Percentiles rank a stretch among this genome's conserved stretches.
phyloP scores from a whole-genome alignment of 2,888 invertebrate genomes.

The Ophonus ardosiacus region DNA sequence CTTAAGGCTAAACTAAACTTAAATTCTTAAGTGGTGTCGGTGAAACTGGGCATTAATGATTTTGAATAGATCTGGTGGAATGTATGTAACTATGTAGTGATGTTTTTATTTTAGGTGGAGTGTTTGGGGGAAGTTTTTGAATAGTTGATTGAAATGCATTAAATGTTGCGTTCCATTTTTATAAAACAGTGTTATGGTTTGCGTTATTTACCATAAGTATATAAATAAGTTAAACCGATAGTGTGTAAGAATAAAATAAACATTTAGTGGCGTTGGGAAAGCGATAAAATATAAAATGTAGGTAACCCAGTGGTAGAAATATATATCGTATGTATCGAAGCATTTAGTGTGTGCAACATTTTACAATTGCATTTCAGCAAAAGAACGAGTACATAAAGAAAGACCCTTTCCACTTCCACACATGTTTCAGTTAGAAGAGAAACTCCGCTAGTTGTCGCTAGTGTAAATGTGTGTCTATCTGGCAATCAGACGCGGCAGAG shows the following conservation, averaged over 20 bases:
- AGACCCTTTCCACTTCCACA: not conserved
- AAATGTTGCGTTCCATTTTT: not conserved
- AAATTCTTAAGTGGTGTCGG: too few species aligned
- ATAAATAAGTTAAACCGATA: not conserved
- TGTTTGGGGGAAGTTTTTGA: too few species aligned
- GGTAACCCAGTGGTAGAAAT: constrained; percentile 22
- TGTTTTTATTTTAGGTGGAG: too few species aligned
- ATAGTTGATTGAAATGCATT: too few species aligned
- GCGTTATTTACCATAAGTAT: too few species aligned
- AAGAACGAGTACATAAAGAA: constrained; percentile 33
- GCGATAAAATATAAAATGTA: constrained; percentile 36
- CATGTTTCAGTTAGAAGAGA: constrained; percentile 44
- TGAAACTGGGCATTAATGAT: too few species aligned
- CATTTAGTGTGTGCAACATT: constrained; percentile 27
- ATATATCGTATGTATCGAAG: constrained; percentile 15
- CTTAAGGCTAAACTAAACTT: too few species aligned
- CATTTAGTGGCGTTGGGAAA: not conserved
- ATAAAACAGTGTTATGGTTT: not conserved
- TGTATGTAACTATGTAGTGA: too few species aligned
- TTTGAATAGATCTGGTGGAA: too few species aligned
- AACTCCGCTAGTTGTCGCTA: constrained; percentile 39
- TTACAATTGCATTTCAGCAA: constrained; percentile 10
- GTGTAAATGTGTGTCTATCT: constrained; percentile 53
- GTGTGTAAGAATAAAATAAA: constrained; percentile 6
- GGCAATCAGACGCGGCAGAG: constrained; percentile 36